Evolutionary conservation across 2,797 vertebrate genomes (phyloP).

Genomic region (Botia almorhae): DNA sequence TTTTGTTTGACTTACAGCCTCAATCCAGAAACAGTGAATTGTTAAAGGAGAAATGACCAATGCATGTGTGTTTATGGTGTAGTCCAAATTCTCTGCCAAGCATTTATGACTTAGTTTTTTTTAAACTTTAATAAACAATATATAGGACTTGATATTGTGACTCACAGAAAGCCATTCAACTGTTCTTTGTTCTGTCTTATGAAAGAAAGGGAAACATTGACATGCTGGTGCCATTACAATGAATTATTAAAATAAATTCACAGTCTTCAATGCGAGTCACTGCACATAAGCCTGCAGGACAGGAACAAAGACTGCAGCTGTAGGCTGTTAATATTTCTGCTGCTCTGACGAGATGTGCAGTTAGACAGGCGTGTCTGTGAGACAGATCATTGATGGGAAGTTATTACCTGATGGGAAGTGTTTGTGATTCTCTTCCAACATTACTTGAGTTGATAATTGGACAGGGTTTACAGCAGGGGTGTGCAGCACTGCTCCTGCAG

Average conservation of each 20-base stretch:
- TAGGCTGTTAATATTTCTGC: conserved; percentile 21
- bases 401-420: background rate
- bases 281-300: conserved; percentile 53
- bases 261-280: conserved; percentile 17
- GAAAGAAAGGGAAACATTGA: background rate
- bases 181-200: conserved; percentile 15
- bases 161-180: background rate
- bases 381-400: conserved; percentile 25
- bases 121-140: background rate
- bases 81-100: background rate
- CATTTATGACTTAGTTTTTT: background rate
- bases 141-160: conserved; percentile 2
- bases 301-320: conserved; percentile 39
- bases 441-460: conserved; percentile 12
- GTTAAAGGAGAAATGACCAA: conserved; percentile 41
- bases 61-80: background rate
- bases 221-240: background rate
- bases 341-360: conserved; percentile 22
- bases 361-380: conserved; percentile 19
- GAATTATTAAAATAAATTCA: background rate
- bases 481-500: background rate
- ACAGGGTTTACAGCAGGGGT: conserved; percentile 15
- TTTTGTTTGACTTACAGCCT: conserved; percentile 34
- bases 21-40: conserved; percentile 40
- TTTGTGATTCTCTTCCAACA: conserved; percentile 37